Conservation (phyloP, 92 coral and sea anemone species). For the Scolanthus callimorphus region DNA sequence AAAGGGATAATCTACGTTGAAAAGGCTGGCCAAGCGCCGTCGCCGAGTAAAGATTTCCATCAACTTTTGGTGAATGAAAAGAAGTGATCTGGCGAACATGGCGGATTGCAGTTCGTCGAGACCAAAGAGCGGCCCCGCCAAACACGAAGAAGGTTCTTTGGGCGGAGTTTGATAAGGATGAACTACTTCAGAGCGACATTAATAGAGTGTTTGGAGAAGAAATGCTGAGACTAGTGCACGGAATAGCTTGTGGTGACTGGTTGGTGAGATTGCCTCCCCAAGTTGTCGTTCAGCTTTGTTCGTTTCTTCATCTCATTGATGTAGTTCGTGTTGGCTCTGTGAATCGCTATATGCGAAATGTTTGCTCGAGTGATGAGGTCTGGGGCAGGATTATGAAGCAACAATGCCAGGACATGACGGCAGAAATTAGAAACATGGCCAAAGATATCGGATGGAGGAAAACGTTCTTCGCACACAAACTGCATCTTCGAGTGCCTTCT, state of each 20-base stretch:
- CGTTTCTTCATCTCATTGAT: conserved; percentile 75
- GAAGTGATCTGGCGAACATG: conserved; percentile 95
- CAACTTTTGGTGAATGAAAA: conserved; percentile 83
- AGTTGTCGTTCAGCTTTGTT: conserved; percentile 60
- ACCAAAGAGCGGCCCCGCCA: conserved; percentile 91
- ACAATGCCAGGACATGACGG: conserved; percentile 79
- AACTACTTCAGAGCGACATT: conserved; percentile 87
- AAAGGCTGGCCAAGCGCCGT: conserved; percentile 90
- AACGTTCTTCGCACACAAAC: conserved; percentile 46
- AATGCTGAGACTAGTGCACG: conserved; percentile 89
- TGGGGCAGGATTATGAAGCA: conserved; percentile 76
- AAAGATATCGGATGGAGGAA: conserved; percentile 86
- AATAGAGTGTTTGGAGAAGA: conserved; percentile 93
- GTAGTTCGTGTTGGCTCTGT: conserved; percentile 82
- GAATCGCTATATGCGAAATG: conserved; percentile 73
- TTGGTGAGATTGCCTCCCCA: conserved; percentile 83
- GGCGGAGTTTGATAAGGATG: conserved; percentile 91
- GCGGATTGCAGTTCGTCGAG: conserved; percentile 90
- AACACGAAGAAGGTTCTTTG: conserved; percentile 80
- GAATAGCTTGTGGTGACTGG: conserved; percentile 99
- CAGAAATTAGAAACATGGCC: conserved; percentile 77
- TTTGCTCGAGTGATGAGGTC: conserved; percentile 84
- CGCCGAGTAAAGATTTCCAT: conserved; percentile 98
- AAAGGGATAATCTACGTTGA: conserved; percentile 69
- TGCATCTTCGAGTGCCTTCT: not conserved